Evolutionary conservation across 2,888 invertebrate species (phyloP).

Genomic region (Zaprionus obscuricornis): DNA sequence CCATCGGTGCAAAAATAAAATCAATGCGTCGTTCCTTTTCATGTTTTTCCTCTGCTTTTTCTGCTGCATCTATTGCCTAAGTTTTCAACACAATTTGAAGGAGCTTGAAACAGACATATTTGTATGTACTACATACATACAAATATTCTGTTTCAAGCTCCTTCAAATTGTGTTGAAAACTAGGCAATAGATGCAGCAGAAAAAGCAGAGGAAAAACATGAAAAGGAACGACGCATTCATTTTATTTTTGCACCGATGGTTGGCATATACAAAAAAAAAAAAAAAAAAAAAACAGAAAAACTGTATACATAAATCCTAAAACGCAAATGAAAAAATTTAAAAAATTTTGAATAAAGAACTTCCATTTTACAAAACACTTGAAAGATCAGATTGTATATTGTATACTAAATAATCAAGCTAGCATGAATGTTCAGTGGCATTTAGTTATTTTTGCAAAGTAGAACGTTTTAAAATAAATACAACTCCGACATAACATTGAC

Average conservation of each 20-base stretch:
- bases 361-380: too few species aligned
- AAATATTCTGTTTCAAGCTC: conserved; percentile 36
- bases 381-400: too few species aligned
- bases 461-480: too few species aligned
- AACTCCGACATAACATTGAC: too few species aligned
- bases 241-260: conserved; percentile 44
- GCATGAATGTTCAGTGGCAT: too few species aligned
- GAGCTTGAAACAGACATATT: conserved; percentile 36
- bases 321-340: conserved; percentile 19
- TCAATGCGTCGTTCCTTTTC: conserved; percentile 38
- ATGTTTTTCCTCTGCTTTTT: background rate
- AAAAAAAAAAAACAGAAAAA: conserved; percentile 10
- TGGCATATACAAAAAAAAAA: conserved; percentile 11
- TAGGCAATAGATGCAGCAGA: conserved; percentile 5
- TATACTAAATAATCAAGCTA: too few species aligned
- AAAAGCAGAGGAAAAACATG: background rate
- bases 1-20: conserved; percentile 45
- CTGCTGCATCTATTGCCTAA: conserved; percentile 6
- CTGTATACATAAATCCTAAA: too few species aligned
- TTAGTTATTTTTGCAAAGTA: too few species aligned
- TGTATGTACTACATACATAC: too few species aligned
- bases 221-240: conserved; percentile 41
- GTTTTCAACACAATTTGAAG: conserved; percentile 42
- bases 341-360: conserved; percentile 5
- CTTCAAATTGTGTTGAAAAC: conserved; percentile 42